Conservation (phyloP, 2,113 vertebrate species). For the Calonectris borealis region DNA sequence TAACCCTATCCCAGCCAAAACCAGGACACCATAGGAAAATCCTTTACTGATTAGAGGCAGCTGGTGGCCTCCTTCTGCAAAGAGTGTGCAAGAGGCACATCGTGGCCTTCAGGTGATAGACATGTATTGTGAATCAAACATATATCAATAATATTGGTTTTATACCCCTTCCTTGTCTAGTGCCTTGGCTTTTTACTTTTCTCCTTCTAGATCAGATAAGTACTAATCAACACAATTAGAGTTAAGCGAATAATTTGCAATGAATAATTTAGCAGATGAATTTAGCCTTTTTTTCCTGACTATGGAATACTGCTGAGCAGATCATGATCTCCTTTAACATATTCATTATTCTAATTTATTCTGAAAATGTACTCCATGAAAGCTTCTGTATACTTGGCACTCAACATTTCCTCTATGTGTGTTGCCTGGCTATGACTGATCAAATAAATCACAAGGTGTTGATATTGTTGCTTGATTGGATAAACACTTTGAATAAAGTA, state of each 20-base stretch:
- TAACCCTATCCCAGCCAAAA: too few species aligned
- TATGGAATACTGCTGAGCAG: neutral
- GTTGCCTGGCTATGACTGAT: neutral
- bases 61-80: neutral
- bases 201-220: neutral
- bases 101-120: neutral
- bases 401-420: neutral
- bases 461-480: neutral
- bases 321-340: neutral
- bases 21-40: neutral
- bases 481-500: neutral
- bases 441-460: neutral
- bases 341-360: constrained; percentile 45
- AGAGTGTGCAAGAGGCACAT: neutral
- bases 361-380: neutral
- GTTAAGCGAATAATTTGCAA: constrained; percentile 22
- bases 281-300: constrained; percentile 19
- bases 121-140: neutral
- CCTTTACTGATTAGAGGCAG: too few species aligned
- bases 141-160: neutral
- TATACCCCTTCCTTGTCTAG: neutral
- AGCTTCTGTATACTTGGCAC: neutral
- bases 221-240: constrained; percentile 14
- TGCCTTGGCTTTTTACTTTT: neutral
- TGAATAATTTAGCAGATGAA: constrained; percentile 31